Evolutionary conservation across 2,797 vertebrate genomes (phyloP), one percentile per base, ranked within the genome.

Genomic region (Molossus molossus): DNA sequence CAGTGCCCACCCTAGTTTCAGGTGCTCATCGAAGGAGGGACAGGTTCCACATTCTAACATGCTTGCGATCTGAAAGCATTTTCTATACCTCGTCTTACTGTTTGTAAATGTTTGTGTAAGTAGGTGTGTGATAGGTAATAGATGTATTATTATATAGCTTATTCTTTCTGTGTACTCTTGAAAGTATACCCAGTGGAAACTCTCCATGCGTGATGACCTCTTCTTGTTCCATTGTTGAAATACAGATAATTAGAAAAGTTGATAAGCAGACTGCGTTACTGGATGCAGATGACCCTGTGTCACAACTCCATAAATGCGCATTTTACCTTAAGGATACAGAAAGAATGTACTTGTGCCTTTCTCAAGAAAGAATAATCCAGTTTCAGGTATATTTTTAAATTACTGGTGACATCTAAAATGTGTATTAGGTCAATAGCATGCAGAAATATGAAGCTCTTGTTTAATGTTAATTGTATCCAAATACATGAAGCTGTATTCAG

Each of bases 271-370:
- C 99, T 0, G 99, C 99, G 14, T 98, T 99, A 98, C 98, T 99
- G 98, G 99, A 99, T 96, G 99, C 99, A 90, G 99, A 99, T 72
- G 99, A 99, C 97, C 99, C 99, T 1, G 99, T 99, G 95, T 99
- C 99, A 58, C 99, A 99, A 98, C 99, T 99, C 97, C 99, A 99
- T 98, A 99, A 99, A 98, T 99, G 99, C 99, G 99, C 99, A 96
- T 99, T 99, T 99, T 99, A 99, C 98, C 99, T 99, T 99, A 99
- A 99, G 98, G 99, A 99, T 98, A 99, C 99, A 9, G 99, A 99
- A 98, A 99, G 99, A 99, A 99, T 99, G 99, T 99, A 99, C 98
- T 99, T 99, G 99, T 99, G 99, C 99, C 99, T 99, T 99, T 99
- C 99, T 98, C 99, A 99, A 99, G 99, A 99, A 98, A 99, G 99